Evolutionary conservation across 1,140 invertebrate species (phyloP).

Genomic region (Alviniconcha marisindica): DNA sequence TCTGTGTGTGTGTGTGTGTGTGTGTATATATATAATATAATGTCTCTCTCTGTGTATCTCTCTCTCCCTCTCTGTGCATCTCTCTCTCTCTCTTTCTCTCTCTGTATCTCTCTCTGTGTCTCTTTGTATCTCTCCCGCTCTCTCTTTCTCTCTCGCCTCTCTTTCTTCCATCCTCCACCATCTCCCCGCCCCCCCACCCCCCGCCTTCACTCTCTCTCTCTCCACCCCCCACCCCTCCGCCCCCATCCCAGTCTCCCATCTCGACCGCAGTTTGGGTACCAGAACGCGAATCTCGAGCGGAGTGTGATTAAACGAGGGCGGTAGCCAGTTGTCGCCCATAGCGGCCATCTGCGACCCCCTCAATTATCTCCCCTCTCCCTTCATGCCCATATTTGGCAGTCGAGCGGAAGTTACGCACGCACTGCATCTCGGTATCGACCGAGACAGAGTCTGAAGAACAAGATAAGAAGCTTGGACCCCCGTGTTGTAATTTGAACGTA

Average conservation of each 20-base stretch:
- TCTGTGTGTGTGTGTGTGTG: neutral
- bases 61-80: neutral
- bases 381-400: neutral
- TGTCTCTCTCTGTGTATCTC: neutral
- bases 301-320: too few relatives aligned
- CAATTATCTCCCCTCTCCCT: conserved; percentile 1
- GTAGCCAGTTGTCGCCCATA: neutral
- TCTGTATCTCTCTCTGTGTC: neutral
- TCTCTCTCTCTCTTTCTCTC: neutral
- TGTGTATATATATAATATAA: neutral
- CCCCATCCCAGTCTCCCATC: neutral
- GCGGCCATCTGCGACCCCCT: neutral
- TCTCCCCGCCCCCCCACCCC: neutral
- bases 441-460: too few relatives aligned
- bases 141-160: neutral
- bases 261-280: neutral
- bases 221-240: neutral
- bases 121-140: neutral
- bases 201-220: neutral
- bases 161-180: neutral
- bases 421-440: too few relatives aligned
- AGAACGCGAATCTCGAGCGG: too few relatives aligned
- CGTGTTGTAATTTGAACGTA: too few relatives aligned
- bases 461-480: too few relatives aligned
- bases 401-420: too few relatives aligned